phyloP scores from a whole-genome alignment of 1,140 invertebrate genomes.

The Phenacoccus solenopsis region DNA sequence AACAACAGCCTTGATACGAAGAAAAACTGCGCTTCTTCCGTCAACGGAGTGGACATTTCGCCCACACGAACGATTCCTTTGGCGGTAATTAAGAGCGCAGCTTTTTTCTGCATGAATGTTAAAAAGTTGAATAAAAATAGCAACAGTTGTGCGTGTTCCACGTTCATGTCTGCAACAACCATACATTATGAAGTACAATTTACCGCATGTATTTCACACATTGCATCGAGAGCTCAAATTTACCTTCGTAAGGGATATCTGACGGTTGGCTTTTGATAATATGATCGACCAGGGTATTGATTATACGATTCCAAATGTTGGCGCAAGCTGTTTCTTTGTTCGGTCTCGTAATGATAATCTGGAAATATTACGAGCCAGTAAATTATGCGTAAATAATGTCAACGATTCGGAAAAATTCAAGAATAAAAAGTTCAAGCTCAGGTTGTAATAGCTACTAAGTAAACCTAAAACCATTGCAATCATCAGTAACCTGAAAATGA shows the following conservation, averaged over 20 bases:
- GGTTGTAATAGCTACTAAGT: slow-evolving; percentile 63
- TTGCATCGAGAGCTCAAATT: too few species aligned
- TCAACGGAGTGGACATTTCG: slow-evolving; percentile 25
- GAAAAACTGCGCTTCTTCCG: slow-evolving; percentile 54
- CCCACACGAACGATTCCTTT: slow-evolving; percentile 37
- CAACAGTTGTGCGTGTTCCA: slow-evolving; percentile 86
- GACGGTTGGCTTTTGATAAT: slow-evolving; percentile 40
- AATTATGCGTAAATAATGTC: slow-evolving; percentile 70
- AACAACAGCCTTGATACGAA: slow-evolving; percentile 70
- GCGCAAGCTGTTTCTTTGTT: slow-evolving; percentile 80
- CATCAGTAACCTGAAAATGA: not conserved
- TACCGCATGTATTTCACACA: too few species aligned
- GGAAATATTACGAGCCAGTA: slow-evolving; percentile 53
- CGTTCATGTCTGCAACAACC: slow-evolving; percentile 78
- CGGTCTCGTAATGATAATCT: slow-evolving; percentile 63
- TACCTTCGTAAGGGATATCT: slow-evolving; percentile 45
- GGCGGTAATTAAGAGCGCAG: slow-evolving; percentile 68
- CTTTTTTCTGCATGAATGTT: slow-evolving; percentile 92
- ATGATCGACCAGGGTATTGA: slow-evolving; percentile 73
- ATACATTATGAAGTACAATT: too few species aligned
- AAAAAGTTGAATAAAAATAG: slow-evolving; percentile 88
- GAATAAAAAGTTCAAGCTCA: slow-evolving; percentile 28
- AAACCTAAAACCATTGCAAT: slow-evolving; percentile 24
- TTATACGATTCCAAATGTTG: slow-evolving; percentile 76
- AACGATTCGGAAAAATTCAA: slow-evolving; percentile 59